Evolutionary conservation across 2,888 invertebrate genomes (phyloP).

Genomic region (Philonicus albiceps): DNA sequence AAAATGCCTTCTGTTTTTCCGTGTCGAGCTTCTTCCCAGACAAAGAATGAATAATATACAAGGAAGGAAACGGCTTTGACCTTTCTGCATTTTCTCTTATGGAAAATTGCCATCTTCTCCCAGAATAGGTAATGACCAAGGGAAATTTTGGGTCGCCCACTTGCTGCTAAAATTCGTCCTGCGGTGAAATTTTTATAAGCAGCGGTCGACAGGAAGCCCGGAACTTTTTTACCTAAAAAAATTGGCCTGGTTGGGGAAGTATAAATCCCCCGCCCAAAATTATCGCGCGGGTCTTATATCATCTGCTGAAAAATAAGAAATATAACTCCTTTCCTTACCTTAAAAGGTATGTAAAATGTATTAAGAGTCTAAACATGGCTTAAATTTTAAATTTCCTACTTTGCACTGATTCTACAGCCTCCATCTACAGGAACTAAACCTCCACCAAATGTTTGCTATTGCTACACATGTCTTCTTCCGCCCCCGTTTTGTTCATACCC

Average conservation of each 20-base stretch:
- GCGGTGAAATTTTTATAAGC: neutral
- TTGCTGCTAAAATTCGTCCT: neutral
- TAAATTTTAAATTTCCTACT: neutral
- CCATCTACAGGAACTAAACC: neutral
- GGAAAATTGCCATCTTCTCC: neutral
- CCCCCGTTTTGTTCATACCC: neutral
- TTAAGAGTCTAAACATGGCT: neutral
- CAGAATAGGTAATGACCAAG: neutral
- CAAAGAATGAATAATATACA: neutral
- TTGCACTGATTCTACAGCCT: neutral
- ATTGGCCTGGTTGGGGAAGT: neutral
- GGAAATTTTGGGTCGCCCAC: neutral
- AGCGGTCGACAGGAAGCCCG: neutral
- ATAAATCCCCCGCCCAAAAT: neutral
- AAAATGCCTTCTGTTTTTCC: neutral
- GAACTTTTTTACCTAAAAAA: neutral
- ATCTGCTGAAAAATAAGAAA: neutral
- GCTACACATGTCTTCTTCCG: neutral
- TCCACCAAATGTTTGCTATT: neutral
- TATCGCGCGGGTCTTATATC: neutral
- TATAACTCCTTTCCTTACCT: neutral
- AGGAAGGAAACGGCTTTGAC: neutral
- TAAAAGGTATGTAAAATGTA: neutral
- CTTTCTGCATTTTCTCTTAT: neutral
- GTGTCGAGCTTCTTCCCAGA: neutral